Conservation (phyloP, 1,140 invertebrate genomes). For the Drosophila rufa region DNA sequence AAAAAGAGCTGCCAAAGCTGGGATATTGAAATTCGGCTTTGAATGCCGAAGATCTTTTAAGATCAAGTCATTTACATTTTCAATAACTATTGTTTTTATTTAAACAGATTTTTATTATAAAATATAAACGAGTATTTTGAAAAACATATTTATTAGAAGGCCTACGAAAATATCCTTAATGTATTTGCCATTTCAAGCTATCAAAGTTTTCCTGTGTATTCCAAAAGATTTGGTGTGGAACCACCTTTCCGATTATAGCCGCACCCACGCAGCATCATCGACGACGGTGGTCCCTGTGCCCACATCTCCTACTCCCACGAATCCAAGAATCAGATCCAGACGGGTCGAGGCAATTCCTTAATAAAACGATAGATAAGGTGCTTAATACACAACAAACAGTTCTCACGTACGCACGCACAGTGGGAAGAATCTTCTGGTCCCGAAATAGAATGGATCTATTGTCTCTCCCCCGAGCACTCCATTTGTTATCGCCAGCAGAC, state of each 20-base stretch:
- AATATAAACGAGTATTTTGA: too few relatives aligned
- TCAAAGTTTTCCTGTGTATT: slow-evolving; percentile 1
- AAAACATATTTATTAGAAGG: too few relatives aligned
- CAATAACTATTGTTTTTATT: too few relatives aligned
- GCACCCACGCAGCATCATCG: slow-evolving; percentile 28
- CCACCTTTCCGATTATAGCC: slow-evolving; percentile 24
- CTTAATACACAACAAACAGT: slow-evolving; percentile 72
- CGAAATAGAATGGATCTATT: slow-evolving; percentile 50
- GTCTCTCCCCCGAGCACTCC: slow-evolving; percentile 33
- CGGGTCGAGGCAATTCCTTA: slow-evolving; percentile 63
- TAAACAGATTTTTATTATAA: too few relatives aligned
- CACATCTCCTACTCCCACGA: slow-evolving; percentile 42
- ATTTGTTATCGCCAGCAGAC: slow-evolving; percentile 67
- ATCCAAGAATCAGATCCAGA: slow-evolving; percentile 28
- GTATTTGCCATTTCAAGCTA: not conserved
- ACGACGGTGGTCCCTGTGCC: slow-evolving; percentile 34
- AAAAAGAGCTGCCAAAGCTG: not conserved
- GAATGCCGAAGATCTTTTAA: too few relatives aligned
- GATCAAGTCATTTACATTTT: too few relatives aligned
- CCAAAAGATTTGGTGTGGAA: slow-evolving; percentile 11
- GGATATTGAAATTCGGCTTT: not conserved
- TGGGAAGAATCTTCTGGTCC: slow-evolving; percentile 23
- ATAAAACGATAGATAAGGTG: slow-evolving; percentile 70
- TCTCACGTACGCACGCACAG: slow-evolving; percentile 59
- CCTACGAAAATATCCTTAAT: not conserved